Conservation (phyloP, 2,797 vertebrate species). For the Acestrorhynchus altus region DNA sequence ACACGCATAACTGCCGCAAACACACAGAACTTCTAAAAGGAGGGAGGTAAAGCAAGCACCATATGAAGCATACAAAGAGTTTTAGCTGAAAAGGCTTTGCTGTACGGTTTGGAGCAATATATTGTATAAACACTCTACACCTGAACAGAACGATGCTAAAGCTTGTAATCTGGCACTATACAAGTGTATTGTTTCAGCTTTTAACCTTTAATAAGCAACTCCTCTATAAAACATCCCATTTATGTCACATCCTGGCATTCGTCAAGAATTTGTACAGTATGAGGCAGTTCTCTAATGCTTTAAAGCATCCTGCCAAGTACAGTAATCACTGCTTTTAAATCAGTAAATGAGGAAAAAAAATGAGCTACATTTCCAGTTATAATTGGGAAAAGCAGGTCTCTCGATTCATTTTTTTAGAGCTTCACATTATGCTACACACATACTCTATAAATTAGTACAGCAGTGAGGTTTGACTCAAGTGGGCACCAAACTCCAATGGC, state of each 20-base stretch:
- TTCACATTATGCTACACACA: too few relatives aligned
- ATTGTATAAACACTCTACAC: slow-evolving; percentile 42
- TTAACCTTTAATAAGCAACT: background rate
- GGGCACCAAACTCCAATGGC: too few relatives aligned
- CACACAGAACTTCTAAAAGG: slow-evolving; percentile 30
- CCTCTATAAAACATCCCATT: background rate
- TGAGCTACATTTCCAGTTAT: too few relatives aligned
- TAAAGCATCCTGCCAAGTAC: too few relatives aligned
- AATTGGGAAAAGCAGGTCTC: too few relatives aligned
- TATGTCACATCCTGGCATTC: background rate
- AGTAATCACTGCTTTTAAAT: background rate
- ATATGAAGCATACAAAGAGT: slow-evolving; percentile 59
- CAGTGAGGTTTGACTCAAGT: too few relatives aligned
- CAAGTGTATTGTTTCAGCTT: background rate
- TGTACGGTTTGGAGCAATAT: slow-evolving; percentile 47
- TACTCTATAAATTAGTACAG: too few relatives aligned
- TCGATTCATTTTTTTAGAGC: too few relatives aligned
- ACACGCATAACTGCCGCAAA: slow-evolving; percentile 49
- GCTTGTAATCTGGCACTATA: slow-evolving; percentile 6
- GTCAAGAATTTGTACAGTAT: background rate
- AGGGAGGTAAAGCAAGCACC: slow-evolving; percentile 52
- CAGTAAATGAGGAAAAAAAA: too few relatives aligned
- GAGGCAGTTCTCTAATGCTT: background rate
- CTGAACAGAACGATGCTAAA: slow-evolving; percentile 46
- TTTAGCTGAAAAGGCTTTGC: slow-evolving; percentile 53